Conservation (phyloP, 2,113 vertebrate genomes). For the Pogonocichla stellata region DNA sequence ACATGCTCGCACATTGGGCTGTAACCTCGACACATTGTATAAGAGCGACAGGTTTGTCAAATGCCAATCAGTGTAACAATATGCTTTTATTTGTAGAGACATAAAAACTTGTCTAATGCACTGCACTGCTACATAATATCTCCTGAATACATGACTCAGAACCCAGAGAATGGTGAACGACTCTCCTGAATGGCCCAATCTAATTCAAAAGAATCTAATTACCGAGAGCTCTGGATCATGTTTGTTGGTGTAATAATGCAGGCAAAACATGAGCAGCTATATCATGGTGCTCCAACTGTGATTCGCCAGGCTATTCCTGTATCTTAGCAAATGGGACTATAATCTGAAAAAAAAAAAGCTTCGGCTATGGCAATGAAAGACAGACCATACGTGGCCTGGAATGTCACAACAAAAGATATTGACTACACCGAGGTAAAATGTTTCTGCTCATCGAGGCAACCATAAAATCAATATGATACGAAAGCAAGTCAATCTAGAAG, state of each 20-base stretch:
- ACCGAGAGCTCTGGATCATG: constrained; percentile 83
- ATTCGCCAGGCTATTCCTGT: constrained; percentile 82
- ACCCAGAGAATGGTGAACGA: constrained; percentile 83
- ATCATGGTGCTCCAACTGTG: constrained; percentile 88
- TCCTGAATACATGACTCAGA: constrained; percentile 87
- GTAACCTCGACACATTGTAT: constrained; percentile 88
- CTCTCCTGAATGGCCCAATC: constrained; percentile 87
- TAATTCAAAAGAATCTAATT: constrained; percentile 90
- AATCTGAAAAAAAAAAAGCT: constrained; percentile 77
- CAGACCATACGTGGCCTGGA: constrained; percentile 75
- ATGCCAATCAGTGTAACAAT: constrained; percentile 90
- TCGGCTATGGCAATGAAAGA: constrained; percentile 77
- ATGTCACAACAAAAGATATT: constrained; percentile 89
- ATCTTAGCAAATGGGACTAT: constrained; percentile 87
- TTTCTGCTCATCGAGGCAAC: constrained; percentile 83
- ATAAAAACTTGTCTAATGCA: constrained; percentile 89
- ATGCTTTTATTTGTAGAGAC: constrained; percentile 90
- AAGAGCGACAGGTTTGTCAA: constrained; percentile 89
- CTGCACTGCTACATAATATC: constrained; percentile 87
- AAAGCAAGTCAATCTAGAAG: constrained; percentile 87
- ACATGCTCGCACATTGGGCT: constrained; percentile 88
- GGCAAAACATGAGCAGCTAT: constrained; percentile 88
- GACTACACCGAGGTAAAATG: constrained; percentile 83
- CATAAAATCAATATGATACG: constrained; percentile 86
- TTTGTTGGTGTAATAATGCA: constrained; percentile 88